phyloP scores from a whole-genome alignment of 1,140 invertebrate genomes.

The Drosophila mayri region DNA sequence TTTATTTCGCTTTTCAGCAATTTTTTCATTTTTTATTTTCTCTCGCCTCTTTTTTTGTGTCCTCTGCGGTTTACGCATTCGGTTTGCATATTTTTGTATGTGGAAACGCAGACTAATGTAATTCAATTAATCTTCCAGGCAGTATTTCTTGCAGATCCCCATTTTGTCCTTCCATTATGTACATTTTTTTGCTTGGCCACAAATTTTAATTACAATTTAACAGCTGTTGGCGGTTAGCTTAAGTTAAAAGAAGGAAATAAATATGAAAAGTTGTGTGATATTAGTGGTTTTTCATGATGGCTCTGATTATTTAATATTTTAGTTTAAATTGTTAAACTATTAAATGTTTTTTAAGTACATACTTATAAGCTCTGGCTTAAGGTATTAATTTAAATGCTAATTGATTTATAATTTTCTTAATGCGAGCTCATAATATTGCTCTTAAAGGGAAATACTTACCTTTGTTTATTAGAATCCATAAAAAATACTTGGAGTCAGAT shows the following conservation, averaged over 20 bases:
- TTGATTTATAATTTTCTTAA: too few species aligned
- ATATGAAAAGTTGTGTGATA: too few species aligned
- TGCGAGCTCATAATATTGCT: too few species aligned
- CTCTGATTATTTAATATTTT: not conserved
- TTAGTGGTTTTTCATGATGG: not conserved
- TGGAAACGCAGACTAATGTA: slow-evolving; percentile 54
- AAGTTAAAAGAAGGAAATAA: not conserved
- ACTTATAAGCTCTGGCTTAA: too few species aligned
- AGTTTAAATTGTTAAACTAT: not conserved
- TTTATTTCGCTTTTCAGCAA: slow-evolving; percentile 45
- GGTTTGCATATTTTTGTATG: slow-evolving; percentile 67
- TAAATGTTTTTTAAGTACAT: too few species aligned
- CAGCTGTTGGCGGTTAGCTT: slow-evolving; percentile 16
- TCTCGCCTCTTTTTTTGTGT: slow-evolving; percentile 17
- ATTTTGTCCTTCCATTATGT: not conserved
- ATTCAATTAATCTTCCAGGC: slow-evolving; percentile 68
- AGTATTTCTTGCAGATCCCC: not conserved
- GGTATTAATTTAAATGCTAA: too few species aligned
- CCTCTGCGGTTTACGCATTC: slow-evolving; percentile 62
- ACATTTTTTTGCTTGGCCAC: slow-evolving; percentile 27
- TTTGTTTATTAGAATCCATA: not conserved
- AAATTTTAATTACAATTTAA: slow-evolving; percentile 70
- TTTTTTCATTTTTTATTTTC: slow-evolving; percentile 11
- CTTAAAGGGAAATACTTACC: not conserved
- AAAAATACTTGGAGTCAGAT: not conserved